These are phyloP conservation scores for Odontomyia ornata DNA, from an alignment of 2,888 invertebrate species.

Conservation along the genomic window DNA sequence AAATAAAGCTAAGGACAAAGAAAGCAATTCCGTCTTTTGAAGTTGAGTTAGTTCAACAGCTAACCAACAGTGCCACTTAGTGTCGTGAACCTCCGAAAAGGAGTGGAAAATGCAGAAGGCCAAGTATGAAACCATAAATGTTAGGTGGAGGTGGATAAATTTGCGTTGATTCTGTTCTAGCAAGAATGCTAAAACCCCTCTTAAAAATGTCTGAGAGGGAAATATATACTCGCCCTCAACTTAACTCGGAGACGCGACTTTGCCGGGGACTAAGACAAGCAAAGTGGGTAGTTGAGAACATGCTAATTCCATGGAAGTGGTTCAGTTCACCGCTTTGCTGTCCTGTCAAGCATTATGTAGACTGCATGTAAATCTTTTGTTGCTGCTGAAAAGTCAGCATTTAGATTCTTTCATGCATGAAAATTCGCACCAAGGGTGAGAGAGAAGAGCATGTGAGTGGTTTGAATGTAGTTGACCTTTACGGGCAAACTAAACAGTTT, in stretches of 20 bases:
- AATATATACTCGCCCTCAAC: neutral
- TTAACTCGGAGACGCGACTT: too few relatives aligned
- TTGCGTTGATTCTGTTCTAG: neutral
- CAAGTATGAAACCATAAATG: neutral
- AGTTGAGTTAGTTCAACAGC: neutral
- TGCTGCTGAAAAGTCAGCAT: too few relatives aligned
- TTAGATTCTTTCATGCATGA: too few relatives aligned
- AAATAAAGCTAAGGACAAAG: too few relatives aligned
- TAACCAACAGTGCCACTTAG: neutral
- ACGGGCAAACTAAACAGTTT: too few relatives aligned
- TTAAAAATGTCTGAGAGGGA: slow-evolving; percentile 22
- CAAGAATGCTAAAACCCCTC: neutral
- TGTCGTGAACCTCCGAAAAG: neutral
- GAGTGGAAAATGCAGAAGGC: too few relatives aligned
- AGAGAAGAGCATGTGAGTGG: too few relatives aligned
- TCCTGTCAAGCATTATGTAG: neutral
- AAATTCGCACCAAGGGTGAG: too few relatives aligned
- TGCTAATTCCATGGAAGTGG: slow-evolving; percentile 24
- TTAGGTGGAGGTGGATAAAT: neutral
- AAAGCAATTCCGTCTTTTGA: neutral
- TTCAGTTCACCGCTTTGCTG: slow-evolving; percentile 2
- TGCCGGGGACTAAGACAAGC: neutral
- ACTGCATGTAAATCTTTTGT: neutral
- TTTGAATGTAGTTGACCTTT: too few relatives aligned
- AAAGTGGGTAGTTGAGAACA: slow-evolving; percentile 18